These are phyloP conservation scores for Anthoscopus minutus DNA, from an alignment of 2,113 vertebrate species.

Conservation along the genomic window DNA sequence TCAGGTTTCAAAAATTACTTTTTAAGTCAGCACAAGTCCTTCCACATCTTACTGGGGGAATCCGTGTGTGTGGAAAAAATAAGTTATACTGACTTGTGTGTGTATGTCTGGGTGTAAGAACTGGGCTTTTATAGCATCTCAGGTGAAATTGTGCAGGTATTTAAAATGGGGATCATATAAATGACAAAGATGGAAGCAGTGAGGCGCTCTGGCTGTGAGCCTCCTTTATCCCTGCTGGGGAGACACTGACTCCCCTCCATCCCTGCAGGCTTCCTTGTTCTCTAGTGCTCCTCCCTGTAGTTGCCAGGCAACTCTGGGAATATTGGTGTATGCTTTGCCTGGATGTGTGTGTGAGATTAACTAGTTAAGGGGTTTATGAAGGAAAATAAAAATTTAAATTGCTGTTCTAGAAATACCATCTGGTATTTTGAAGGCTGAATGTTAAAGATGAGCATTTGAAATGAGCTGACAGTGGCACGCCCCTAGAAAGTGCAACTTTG, in stretches of 20 bases:
- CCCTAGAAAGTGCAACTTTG: neutral
- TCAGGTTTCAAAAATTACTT: neutral
- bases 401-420: conserved; percentile 58
- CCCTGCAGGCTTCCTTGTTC: conserved; percentile 64
- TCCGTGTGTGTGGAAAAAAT: neutral
- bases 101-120: neutral
- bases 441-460: conserved; percentile 17
- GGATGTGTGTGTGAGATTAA: conserved; percentile 62
- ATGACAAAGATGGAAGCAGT: neutral
- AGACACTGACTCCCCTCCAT: conserved; percentile 49
- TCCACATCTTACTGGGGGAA: neutral
- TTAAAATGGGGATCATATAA: neutral
- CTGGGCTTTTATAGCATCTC: neutral
- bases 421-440: conserved; percentile 42
- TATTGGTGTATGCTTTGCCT: conserved; percentile 56
- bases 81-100: neutral
- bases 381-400: conserved; percentile 66
- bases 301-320: conserved; percentile 78
- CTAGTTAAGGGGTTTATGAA: conserved; percentile 70
- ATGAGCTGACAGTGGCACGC: neutral
- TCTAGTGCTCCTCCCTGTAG: conserved; percentile 66
- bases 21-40: neutral
- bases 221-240: conserved; percentile 54
- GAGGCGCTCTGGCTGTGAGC: conserved; percentile 6
- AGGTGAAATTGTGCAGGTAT: neutral